These are phyloP conservation scores for Tetramorium bicarinatum DNA, from an alignment of 2,888 invertebrate genomes.

Conservation along the genomic window DNA sequence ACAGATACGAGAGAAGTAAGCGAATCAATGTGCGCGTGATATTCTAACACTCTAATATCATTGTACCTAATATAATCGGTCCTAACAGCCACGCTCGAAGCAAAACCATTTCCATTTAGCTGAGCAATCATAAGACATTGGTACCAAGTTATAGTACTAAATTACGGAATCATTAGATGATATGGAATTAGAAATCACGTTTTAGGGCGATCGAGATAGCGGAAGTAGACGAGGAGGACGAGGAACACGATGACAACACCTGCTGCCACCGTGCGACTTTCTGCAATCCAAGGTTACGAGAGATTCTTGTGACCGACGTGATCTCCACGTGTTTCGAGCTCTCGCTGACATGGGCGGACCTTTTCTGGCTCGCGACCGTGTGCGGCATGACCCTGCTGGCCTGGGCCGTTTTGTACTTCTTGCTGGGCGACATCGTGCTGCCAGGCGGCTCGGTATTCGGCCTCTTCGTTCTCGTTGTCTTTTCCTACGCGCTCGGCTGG, in stretches of 20 bases:
- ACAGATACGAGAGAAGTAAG: slow-evolving; percentile 38
- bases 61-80: neutral
- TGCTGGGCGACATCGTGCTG: slow-evolving; percentile 78
- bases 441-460: slow-evolving; percentile 79
- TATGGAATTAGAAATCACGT: neutral
- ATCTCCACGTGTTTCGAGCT: slow-evolving; percentile 61
- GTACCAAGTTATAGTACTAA: neutral
- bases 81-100: neutral
- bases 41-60: neutral
- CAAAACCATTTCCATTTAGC: neutral
- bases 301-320: slow-evolving; percentile 74
- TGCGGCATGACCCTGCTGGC: slow-evolving; percentile 61
- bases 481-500: slow-evolving; percentile 81
- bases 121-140: neutral
- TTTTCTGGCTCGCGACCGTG: slow-evolving; percentile 76
- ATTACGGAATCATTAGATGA: neutral
- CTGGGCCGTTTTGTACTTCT: slow-evolving; percentile 77
- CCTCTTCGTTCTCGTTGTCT: slow-evolving; percentile 76
- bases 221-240: neutral
- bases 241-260: slow-evolving; percentile 63
- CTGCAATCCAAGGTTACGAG: slow-evolving; percentile 75
- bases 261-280: slow-evolving; percentile 79
- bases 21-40: neutral
- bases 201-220: neutral
- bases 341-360: slow-evolving; percentile 76